These are phyloP conservation scores for Caradrina clavipalpis DNA, from an alignment of 2,888 invertebrate genomes.

Conservation along the genomic window DNA sequence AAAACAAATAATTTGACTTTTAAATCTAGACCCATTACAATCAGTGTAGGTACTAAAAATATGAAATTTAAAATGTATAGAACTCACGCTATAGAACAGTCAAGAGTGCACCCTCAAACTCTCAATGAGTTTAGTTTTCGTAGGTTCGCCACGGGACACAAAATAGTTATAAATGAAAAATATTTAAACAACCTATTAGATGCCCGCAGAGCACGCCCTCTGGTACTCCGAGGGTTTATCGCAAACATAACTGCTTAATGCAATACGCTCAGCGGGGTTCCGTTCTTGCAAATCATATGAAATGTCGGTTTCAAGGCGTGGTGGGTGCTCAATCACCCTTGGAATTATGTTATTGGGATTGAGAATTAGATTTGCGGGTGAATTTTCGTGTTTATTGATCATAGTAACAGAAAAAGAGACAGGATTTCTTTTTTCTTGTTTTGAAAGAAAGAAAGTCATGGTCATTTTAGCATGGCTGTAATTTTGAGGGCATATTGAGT, in stretches of 20 bases:
- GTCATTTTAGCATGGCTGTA: no score
- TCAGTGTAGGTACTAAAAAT: no score
- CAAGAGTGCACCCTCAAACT: conserved; percentile 32
- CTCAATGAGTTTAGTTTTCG: conserved; percentile 61
- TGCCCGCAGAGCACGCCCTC: conserved; percentile 86
- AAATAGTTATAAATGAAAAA: conserved; percentile 64
- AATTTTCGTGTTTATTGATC: conserved; percentile 50
- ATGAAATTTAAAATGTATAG: no score
- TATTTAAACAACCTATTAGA: conserved; percentile 76
- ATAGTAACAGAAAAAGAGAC: conserved; percentile 25
- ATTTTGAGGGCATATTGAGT: no score
- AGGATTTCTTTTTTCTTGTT: not conserved
- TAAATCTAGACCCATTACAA: no score
- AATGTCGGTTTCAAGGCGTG: conserved; percentile 69
- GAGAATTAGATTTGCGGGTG: conserved; percentile 59
- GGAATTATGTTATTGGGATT: conserved; percentile 62
- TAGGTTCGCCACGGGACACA: conserved; percentile 68
- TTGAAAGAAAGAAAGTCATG: no score
- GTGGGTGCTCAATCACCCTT: conserved; percentile 61
- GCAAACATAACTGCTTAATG: conserved; percentile 74
- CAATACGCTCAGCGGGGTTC: conserved; percentile 76
- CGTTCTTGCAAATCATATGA: conserved; percentile 63
- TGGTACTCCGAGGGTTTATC: conserved; percentile 74
- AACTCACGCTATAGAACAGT: no score
- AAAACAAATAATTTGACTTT: no score